Evolutionary conservation across 2,797 vertebrate genomes (phyloP).

Genomic region (Enteromius anoplus): DNA sequence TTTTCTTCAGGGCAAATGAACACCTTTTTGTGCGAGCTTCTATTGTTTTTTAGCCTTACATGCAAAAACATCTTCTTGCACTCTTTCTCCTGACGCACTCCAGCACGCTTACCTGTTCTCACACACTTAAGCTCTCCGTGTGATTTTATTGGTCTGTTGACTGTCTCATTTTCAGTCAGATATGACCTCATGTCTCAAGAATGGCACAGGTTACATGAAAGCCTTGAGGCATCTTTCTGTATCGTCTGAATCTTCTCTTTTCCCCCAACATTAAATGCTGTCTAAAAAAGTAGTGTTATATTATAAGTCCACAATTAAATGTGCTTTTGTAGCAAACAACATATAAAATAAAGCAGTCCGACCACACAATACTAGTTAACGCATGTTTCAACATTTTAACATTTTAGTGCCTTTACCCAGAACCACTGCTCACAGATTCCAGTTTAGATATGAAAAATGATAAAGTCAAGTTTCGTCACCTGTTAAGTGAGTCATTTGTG

Average conservation of each 20-base stretch:
- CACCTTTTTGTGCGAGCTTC: background rate
- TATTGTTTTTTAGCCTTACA: background rate
- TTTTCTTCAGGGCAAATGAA: background rate
- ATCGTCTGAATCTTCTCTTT: background rate
- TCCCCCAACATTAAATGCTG: background rate
- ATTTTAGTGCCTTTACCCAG: background rate
- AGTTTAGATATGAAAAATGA: conserved; percentile 12
- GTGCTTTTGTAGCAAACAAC: background rate
- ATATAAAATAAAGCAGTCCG: background rate
- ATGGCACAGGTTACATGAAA: conserved; percentile 29
- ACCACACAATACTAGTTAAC: background rate
- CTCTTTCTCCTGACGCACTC: background rate
- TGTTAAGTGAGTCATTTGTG: conserved; percentile 6
- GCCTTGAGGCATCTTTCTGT: conserved; percentile 12
- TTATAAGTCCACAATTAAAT: background rate
- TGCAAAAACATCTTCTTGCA: background rate
- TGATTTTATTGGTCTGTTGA: conserved; percentile 22
- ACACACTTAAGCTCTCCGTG: background rate
- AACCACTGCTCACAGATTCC: background rate
- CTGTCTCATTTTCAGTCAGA: conserved; percentile 16
- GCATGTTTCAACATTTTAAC: conserved; percentile 18
- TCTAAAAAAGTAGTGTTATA: background rate
- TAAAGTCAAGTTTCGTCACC: background rate
- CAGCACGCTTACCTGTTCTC: conserved; percentile 13
- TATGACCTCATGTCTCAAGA: conserved; percentile 40